A percentile compares a stretch with the other conserved stretches of the same genome.
phyloP scores from a whole-genome alignment of 2,888 invertebrate species.

The Sceliomorpha sp. region DNA sequence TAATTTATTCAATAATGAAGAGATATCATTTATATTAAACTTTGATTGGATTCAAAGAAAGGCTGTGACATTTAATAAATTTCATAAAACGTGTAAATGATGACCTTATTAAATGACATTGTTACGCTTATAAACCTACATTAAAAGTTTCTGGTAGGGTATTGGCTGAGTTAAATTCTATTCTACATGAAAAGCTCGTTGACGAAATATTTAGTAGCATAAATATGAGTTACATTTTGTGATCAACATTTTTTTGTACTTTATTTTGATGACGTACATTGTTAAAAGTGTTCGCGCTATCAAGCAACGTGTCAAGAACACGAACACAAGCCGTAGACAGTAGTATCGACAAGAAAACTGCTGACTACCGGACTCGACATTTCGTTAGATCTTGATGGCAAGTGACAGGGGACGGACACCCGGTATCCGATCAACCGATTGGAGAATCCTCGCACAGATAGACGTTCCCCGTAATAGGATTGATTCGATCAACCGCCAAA shows the following conservation, averaged over 20 bases:
- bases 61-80: no score
- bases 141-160: no score
- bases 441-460: conserved; percentile 64
- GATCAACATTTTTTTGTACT: conserved; percentile 1
- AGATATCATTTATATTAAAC: no score
- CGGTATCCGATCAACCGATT: conserved; percentile 65
- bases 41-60: no score
- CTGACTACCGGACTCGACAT: conserved; percentile 47
- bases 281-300: conserved; percentile 32
- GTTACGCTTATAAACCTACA: no score
- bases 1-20: no score
- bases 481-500: conserved; percentile 67
- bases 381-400: conserved; percentile 55
- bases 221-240: neutral
- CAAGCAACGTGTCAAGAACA: conserved; percentile 30
- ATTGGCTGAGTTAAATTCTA: no score
- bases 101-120: no score
- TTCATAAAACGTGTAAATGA: no score
- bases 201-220: neutral
- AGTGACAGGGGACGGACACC: conserved; percentile 63
- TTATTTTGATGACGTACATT: conserved; percentile 13
- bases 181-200: no score
- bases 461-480: conserved; percentile 71
- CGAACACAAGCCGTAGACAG: conserved; percentile 48
- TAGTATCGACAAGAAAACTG: conserved; percentile 44